phyloP scores from a whole-genome alignment of 2,113 vertebrate genomes.

The Plestiodon gilberti region DNA sequence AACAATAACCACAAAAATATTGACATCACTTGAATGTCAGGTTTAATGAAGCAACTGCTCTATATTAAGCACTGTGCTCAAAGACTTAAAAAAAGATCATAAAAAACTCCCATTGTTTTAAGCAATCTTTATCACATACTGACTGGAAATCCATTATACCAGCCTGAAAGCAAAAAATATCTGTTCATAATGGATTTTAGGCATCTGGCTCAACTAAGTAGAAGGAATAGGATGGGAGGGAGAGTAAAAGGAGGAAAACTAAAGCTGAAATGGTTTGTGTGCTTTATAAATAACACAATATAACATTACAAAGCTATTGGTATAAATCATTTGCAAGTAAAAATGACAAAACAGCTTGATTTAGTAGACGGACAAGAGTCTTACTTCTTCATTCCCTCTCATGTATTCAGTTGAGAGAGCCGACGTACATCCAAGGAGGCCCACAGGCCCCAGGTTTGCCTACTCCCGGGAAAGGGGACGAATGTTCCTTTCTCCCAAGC shows the following conservation, averaged over 20 bases:
- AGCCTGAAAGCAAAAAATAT: conserved; percentile 23
- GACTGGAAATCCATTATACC: background rate
- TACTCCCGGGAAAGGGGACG: too few species aligned
- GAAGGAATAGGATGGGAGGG: background rate
- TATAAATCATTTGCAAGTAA: background rate
- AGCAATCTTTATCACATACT: background rate
- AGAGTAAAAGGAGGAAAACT: background rate
- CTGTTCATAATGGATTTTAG: too few species aligned
- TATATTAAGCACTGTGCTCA: background rate
- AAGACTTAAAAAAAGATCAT: background rate
- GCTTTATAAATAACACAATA: background rate
- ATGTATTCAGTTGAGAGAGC: too few species aligned
- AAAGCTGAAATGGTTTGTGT: background rate
- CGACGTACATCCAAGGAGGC: background rate
- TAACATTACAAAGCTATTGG: background rate
- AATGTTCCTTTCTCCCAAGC: too few species aligned
- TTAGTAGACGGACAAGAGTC: background rate
- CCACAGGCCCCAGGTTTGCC: too few species aligned
- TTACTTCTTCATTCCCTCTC: too few species aligned
- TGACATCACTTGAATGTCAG: background rate
- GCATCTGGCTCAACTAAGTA: too few species aligned
- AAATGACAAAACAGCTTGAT: background rate
- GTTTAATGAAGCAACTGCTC: background rate
- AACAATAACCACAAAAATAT: background rate
- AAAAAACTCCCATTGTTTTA: background rate